Evolutionary conservation across 2,113 vertebrate species (phyloP), one percentile per base, ranked within the genome.

Genomic region (Sitta europaea): DNA sequence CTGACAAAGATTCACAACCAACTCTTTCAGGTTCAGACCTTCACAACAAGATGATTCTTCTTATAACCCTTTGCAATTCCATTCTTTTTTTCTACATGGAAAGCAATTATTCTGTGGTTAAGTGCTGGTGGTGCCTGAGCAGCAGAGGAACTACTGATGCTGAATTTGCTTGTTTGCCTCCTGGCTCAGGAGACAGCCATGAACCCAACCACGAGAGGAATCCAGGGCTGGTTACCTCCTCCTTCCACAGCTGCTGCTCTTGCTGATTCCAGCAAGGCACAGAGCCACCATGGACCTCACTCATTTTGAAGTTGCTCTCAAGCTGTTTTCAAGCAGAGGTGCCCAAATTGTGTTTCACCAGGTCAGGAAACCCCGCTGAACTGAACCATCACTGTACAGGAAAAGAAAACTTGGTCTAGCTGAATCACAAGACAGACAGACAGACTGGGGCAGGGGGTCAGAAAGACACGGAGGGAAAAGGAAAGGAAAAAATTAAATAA

Each of bases 371-470:
- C 17, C 33, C 43, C 47, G n/a, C 19, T 18, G 45, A 78, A n/a
- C 28, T 66, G 54, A 58, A 68, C 24, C 19, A n/a, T 13, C 29
- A 27, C 28, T 10, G 28, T 20, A 38, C 9, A 11, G 28, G n/a
- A 47, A n/a, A 31, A 36, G 61, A 90, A 89, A 89, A 12, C 35
- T 45, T 36, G 35, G 28, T 81, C 68, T 86, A 78, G 68, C 62
- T 83, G 58, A 71, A 48, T 54, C 82, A 65, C n/a, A 15, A 80
- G 54, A 59, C 18, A 50, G 57, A 54, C 10, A 55, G 54, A 67
- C 3, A 3, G 35, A 55, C 35, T 10, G 23, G 19, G 36, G 9
- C 0, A 5, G 4, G 23, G 22, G 12, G 12, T 14, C 58, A 36
- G 21, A 61, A 10, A 59, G 4, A 14, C 28, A 38, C 22, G 14